Evolutionary conservation across 1,140 invertebrate genomes (phyloP).

Genomic region (Penaeus indicus): DNA sequence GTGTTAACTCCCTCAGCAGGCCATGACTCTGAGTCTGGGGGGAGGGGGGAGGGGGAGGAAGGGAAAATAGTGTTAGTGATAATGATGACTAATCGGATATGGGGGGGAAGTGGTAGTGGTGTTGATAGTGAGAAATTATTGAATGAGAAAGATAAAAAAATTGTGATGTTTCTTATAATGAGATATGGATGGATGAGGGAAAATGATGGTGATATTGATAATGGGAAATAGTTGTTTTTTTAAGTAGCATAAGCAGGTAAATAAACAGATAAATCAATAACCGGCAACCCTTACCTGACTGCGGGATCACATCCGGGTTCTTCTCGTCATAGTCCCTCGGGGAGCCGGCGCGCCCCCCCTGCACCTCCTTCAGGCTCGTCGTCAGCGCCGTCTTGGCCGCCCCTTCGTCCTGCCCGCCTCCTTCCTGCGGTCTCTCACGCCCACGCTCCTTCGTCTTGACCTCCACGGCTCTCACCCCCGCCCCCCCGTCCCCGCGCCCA

Average conservation of each 20-base stretch:
- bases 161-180: too few species aligned
- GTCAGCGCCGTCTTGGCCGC: background rate
- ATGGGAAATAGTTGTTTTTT: too few species aligned
- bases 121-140: too few species aligned
- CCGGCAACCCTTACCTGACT: slow-evolving; percentile 4
- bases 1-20: slow-evolving; percentile 39
- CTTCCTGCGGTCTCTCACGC: slow-evolving; percentile 11
- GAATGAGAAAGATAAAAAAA: too few species aligned
- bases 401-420: background rate
- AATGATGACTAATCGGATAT: too few species aligned
- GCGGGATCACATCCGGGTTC: slow-evolving; percentile 45
- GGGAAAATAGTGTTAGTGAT: background rate
- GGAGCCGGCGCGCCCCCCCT: background rate
- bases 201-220: too few species aligned
- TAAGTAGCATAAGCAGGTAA: background rate
- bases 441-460: background rate
- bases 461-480: background rate
- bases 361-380: slow-evolving; percentile 11
- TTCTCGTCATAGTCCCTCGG: slow-evolving; percentile 20
- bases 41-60: background rate
- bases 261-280: background rate
- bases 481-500: background rate
- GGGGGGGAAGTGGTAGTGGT: too few species aligned
- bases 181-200: too few species aligned
- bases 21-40: slow-evolving; percentile 27